Evolutionary conservation across 1,140 invertebrate genomes (phyloP), one percentile per base, ranked within the genome.

Genomic region (Acyrthosiphon pisum): DNA sequence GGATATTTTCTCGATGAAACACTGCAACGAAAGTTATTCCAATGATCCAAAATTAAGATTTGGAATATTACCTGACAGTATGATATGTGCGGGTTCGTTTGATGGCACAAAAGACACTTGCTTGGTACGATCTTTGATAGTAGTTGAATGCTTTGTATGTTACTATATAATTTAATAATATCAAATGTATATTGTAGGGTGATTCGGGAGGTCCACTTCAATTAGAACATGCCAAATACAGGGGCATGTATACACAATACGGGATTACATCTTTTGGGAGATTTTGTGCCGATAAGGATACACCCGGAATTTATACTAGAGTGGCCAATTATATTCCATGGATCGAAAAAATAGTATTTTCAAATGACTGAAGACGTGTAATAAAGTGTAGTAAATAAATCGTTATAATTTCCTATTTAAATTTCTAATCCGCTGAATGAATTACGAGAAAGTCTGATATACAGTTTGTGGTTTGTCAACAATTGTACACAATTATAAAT

Each of bases 241-340:
- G n/a, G n/a, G n/a, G n/a, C n/a, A 95, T 96, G 11, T 96, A 95
- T 94, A 95, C 95, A 90, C 93, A 96, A 6, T 94, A 96, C 56
- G 97, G 97, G 0, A 95, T 97, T 41, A 96, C 96, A 0, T 97
- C 97, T 6, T 97, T 97, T 94, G 97, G 96, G 1, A 95, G 95
- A 68, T 48, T 48, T 18, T 97, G 97, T 94, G 96, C 95, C 0
- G 94, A 95, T 14, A 95, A 95, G 1, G 94, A 95, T n/a, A 94
- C 95, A n/a, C 96, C 97, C 0, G 96, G 96, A 0, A 95, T 97
- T 26, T 97, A 97, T 94, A 97, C 97, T 0, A 95, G 96, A 50
- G 96, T 97, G 0, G 96, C 96, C 0, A 95, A 96, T 23, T 97
- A 96, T 94, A 93, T 97, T 20, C 95, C 96, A 93, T 97, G 97